Evolutionary conservation across 2,113 vertebrate genomes (phyloP), one percentile per base, ranked within the genome.

Genomic region (Rhinichthys klamathensis): DNA sequence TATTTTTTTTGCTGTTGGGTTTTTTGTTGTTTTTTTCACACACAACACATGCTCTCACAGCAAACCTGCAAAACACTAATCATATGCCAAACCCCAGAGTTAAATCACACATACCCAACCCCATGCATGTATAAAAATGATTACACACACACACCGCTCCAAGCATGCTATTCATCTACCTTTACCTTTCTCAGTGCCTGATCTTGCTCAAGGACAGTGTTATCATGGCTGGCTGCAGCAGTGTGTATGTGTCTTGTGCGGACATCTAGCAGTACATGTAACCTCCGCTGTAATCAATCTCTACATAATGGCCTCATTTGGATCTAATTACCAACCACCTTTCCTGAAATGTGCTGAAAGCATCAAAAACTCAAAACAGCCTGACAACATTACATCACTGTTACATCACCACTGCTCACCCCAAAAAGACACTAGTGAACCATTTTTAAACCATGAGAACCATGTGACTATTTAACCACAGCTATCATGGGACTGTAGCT

Each of bases 201-300:
- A 41, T 83, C 21, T 81, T 21, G 73, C 65, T 87, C 73, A 88
- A 88, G 83, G 83, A 27, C 61, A 87, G n/a, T 32, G 60, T 18
- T 7, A 11, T 51, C 54, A n/a, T 25, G 65, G 25, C 49, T 70
- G 25, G 16, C 13, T 38, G 27, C 38, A 56, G 54, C 6, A 44
- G 46, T 79, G 46, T 73, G 74, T 65, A 16, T 54, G 32, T 23
- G 82, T 73, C 30, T 35, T 21, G 46, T 21, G n/a, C 16, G 69
- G 44, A 49, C 25, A 51, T 49, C 25, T 25, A 82, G 46, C 63
- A 58, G 58, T 49, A 46, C 78, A 51, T 75, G 60, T 80, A 67
- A 21, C 21, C 41, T 80, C n/a, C 2, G 44, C 54, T 61, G 75
- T 78, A 88, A 85, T 88, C 79, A 85, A 82, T 85, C 79, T 78